Evolutionary conservation across 1,140 invertebrate genomes (phyloP), one percentile per base, ranked within the genome.

Genomic region (Probaryconus sp.): DNA sequence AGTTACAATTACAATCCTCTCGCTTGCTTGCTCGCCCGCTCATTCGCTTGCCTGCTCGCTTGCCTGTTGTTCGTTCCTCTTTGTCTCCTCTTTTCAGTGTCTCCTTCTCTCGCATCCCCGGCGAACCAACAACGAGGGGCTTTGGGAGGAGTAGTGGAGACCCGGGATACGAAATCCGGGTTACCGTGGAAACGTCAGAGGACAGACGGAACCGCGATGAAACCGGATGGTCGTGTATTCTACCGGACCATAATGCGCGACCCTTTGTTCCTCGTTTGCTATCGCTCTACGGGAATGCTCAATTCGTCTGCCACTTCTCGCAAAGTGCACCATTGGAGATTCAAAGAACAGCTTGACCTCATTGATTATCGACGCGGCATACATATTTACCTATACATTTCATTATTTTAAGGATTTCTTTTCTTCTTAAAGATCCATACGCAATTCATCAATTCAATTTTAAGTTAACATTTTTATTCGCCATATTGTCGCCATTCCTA

Each of bases 141-240:
- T 75, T 73, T 60, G 75, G 61, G 71, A 72, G 53, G 67, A 71
- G 72, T 51, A 55, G 53, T 51, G 43, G 68, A 67, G 53, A 55
- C 67, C 76, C 77, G 83, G 79, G 79, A 83, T 78, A 81, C 79
- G 79, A 79, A 81, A 85, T 84, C 77, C 85, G 81, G 79, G 86
- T 87, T 88, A 85, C 85, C 87, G 84, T 87, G 85, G 87, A 87
- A 87, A 87, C 86, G 84, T 86, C 84, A 87, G 85, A 87, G 85
- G 85, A 88, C 86, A 88, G 85, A 88, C 85, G 85, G 86, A 86
- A 86, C 84, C 83, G 81, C 85, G 83, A 87, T 84, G 84, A 87
- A 86, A 86, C 81, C 85, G 87, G 86, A 87, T 86, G 86, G 83
- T 84, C 79, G 84, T 69, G 79, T 83, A 81, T 80, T 79, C 73